Percentiles rank a stretch among this genome's conserved stretches.
phyloP scores from a whole-genome alignment of 1,140 invertebrate genomes.

The Hesperophylax magnus region DNA sequence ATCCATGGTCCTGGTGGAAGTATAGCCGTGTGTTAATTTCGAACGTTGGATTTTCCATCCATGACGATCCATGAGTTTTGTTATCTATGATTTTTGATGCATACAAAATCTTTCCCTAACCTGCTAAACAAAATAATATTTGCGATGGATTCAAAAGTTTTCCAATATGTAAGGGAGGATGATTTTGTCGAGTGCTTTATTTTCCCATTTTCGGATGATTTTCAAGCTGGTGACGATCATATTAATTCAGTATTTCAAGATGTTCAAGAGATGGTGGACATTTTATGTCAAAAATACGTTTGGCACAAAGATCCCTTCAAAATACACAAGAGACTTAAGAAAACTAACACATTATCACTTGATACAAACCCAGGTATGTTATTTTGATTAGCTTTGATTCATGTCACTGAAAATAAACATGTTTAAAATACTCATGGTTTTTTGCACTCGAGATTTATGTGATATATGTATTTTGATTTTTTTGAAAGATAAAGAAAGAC shows the following conservation, averaged over 20 bases:
- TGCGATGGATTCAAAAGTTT: slow-evolving; percentile 56
- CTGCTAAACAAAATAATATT: not conserved
- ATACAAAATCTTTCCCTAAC: no score
- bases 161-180: slow-evolving; percentile 74
- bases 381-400: no score
- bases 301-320: slow-evolving; percentile 80
- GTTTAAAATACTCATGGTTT: no score
- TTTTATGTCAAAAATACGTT: slow-evolving; percentile 69
- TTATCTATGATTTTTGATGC: no score
- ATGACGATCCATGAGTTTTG: no score
- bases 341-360: slow-evolving; percentile 54
- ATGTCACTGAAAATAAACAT: no score
- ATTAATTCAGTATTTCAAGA: slow-evolving; percentile 63
- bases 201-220: slow-evolving; percentile 70
- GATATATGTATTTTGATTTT: no score
- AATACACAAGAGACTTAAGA: slow-evolving; percentile 60
- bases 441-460: no score
- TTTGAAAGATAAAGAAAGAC: no score
- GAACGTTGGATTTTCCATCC: no score
- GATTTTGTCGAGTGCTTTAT: slow-evolving; percentile 81
- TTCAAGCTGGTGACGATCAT: slow-evolving; percentile 59
- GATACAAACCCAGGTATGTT: slow-evolving; percentile 36
- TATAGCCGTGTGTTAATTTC: no score
- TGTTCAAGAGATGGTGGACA: slow-evolving; percentile 61
- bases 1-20: no score